Conservation (phyloP, 2,113 vertebrate species). For the Ailuropoda melanoleuca region DNA sequence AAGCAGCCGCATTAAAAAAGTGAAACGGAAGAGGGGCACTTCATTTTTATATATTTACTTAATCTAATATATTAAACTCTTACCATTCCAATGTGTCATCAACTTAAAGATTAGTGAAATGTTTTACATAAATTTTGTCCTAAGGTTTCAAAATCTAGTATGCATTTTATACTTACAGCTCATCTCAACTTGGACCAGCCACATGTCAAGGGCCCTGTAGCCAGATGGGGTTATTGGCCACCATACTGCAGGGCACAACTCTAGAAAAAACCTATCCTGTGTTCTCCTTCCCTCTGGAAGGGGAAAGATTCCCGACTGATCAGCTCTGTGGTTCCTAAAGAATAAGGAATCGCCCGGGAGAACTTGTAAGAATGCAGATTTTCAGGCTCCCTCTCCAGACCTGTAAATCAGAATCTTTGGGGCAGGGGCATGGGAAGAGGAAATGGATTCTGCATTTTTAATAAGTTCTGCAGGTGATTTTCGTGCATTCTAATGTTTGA, state of each 20-base stretch:
- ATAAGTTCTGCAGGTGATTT: background rate
- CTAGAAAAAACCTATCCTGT: background rate
- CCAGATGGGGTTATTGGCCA: background rate
- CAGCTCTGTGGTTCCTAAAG: background rate
- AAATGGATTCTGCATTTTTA: too few species aligned
- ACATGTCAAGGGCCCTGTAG: background rate
- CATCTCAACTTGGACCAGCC: background rate
- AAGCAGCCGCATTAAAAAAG: background rate
- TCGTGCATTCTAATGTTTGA: background rate
- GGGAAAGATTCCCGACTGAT: background rate
- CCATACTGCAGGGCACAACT: accelerated
- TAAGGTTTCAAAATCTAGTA: background rate
- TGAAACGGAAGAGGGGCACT: background rate
- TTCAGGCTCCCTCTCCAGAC: background rate
- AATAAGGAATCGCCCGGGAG: background rate
- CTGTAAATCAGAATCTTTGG: background rate
- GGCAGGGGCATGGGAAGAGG: background rate
- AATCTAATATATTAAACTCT: background rate
- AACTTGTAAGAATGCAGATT: background rate
- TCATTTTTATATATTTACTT: background rate
- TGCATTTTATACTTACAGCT: background rate
- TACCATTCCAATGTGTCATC: background rate
- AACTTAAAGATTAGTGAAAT: background rate
- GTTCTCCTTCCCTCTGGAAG: background rate
- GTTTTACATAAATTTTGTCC: background rate